Base-by-base conservation (phyloP, 2,888 invertebrate species). In the Drosophila nr. perissopoda region DNA sequence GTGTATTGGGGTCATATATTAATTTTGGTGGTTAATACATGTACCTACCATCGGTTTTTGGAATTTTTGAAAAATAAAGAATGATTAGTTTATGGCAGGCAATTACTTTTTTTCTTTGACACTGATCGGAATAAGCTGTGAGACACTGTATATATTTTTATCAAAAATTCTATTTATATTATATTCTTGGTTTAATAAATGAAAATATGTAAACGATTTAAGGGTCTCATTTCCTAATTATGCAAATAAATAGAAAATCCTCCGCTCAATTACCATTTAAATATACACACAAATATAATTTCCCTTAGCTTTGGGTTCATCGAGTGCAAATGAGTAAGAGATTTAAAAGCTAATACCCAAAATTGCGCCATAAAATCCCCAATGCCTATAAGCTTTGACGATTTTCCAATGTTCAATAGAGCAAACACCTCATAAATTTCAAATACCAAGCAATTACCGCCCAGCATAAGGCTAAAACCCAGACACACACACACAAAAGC, bases 341-440 rank as follows among this genome's bases (percentile, higher is more conserved):
- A 46, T 53, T 69, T 52, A 21, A 52, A 36, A 33, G 29, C 58
- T 69, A 52, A 69, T 65, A 52, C n/a, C 46, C n/a, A 16, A 46
- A 42, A 42, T 57, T 42, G 31, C 40, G 10, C 29, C 51, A 60
- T 60, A 13, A 67, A 61, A 27, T 42, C 8, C 27, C 16, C n/a
- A 27, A 54, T 34, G 36, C 36, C 16, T 33, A 31, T 57, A 75
- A 62, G 69, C 58, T 49, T 48, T 34, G 74, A 71, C 59, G 57
- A 56, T 27, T 79, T 62, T 33, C 6, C 60, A 25, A 48, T 70
- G 77, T 61, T 71, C 60, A 60, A 76, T 76, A 27, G 71, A 70
- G 77, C 64, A 54, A 38, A 48, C 31, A 49, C 18, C 68, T 53
- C 73, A 81, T 81, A 61, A 78, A 77, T 77, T 77, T 40, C 5